These are phyloP conservation scores for Dicycla oo DNA, from an alignment of 2,888 invertebrate species.

Conservation along the genomic window DNA sequence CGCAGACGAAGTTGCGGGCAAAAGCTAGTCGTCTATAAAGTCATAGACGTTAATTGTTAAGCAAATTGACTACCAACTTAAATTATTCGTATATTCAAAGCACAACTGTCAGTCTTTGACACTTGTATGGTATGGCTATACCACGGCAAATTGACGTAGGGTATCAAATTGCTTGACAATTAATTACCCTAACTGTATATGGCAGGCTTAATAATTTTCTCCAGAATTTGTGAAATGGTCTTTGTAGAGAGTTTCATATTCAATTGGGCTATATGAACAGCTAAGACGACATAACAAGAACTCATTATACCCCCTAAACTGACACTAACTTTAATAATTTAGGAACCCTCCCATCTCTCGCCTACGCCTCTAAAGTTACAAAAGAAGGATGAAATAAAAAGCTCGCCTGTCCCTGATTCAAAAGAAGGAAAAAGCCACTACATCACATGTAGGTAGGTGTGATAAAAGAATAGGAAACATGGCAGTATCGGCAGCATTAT, in stretches of 20 bases:
- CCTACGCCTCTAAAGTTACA: background rate
- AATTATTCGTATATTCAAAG: background rate
- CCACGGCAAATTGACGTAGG: background rate
- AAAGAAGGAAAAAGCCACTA: background rate
- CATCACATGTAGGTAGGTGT: background rate
- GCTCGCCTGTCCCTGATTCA: background rate
- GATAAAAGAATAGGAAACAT: background rate
- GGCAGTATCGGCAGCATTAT: background rate
- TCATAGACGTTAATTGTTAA: background rate
- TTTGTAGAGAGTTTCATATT: slow-evolving; percentile 2
- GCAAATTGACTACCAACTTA: background rate
- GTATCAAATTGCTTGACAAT: too few relatives aligned
- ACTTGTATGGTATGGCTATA: background rate
- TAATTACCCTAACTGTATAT: background rate
- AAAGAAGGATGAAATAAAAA: slow-evolving; percentile 5
- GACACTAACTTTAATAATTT: slow-evolving; percentile 13
- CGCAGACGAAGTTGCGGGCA: too few relatives aligned
- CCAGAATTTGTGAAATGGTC: background rate
- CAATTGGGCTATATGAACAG: background rate
- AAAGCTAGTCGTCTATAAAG: background rate
- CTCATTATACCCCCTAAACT: slow-evolving; percentile 3
- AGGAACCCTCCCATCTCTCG: background rate
- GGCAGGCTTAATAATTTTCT: background rate
- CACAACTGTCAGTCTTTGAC: background rate
- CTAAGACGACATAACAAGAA: background rate